phyloP scores from a whole-genome alignment of 2,113 vertebrate species.

The Hippocampus zosterae region DNA sequence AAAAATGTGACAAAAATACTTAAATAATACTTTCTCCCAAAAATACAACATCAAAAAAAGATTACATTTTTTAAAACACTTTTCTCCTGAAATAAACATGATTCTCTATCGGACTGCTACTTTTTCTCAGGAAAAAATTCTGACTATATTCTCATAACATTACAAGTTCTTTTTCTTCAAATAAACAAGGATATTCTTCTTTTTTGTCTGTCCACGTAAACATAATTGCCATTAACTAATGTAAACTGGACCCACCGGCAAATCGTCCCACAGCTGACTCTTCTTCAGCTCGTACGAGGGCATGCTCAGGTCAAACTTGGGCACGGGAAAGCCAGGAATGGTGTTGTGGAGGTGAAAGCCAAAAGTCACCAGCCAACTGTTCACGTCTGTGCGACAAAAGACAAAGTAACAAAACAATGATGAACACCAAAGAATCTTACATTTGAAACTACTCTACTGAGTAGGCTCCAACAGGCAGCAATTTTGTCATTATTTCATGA shows the following conservation, averaged over 20 bases:
- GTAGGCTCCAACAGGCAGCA: neutral
- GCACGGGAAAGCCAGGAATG: slow-evolving; percentile 92
- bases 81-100: too few relatives aligned
- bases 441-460: neutral
- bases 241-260: slow-evolving; percentile 78
- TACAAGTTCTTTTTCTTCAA: neutral
- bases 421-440: neutral
- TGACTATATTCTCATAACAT: too few relatives aligned
- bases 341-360: slow-evolving; percentile 98
- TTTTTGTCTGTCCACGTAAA: neutral
- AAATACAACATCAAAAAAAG: too few relatives aligned
- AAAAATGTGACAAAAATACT: too few relatives aligned
- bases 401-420: neutral
- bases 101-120: too few relatives aligned
- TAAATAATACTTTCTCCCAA: too few relatives aligned
- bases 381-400: slow-evolving; percentile 79
- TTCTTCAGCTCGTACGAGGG: slow-evolving; percentile 91
- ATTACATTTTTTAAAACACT: too few relatives aligned
- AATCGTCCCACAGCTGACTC: slow-evolving; percentile 94
- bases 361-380: slow-evolving; percentile 98
- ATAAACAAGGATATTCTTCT: neutral
- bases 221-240: neutral
- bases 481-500: neutral
- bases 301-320: slow-evolving; percentile 88
- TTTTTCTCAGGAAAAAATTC: neutral